Base-by-base conservation (phyloP, 1,140 invertebrate species). In the Rhyzopertha dominica region DNA sequence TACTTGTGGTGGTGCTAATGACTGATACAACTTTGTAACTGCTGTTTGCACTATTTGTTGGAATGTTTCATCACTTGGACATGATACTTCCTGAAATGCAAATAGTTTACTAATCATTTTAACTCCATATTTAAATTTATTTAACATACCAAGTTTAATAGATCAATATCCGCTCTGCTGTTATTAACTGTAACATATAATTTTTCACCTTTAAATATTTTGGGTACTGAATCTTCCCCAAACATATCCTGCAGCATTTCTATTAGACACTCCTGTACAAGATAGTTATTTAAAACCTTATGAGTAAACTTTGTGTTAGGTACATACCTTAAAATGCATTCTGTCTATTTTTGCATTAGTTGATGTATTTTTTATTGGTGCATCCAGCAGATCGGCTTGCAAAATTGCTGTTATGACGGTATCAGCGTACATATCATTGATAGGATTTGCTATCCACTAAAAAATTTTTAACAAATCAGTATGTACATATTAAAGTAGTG, bases 341-440 rank as follows among this genome's bases (percentile, higher is more conserved):
- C 81, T 65, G 67, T 92, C 87, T 52, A 88, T 80, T 63, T 90
- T 58, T 69, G 80, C 56, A 72, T 76, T 51, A 69, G 75, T 42
- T 71, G 80, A 41, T 72, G 71, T 59, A 67, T 77, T 66, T 69
- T 84, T 61, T 57, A 79, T 58, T 58, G 75, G 67, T 46, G 73
- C 68, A 54, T 84, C 79, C 53, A 80, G 72, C 45, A 79, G 68
- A 51, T 89, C 84, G 2, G 86, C 85, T 66, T 87, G 81, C 47
- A 92, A 72, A 22, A 91, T 73, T 28, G 80, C 89, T 7, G 89
- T 85, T 22, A 98, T 72, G 9, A 96, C 84, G 13, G 94, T 85
- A 74, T 99, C 95, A 1, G 95, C 93, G 70, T 90, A 98, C 90
- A 98, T 98, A 67, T 99, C 95, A 62, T 92, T 90, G 13, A 96